These are phyloP conservation scores for Diadegma fenestrale DNA, from an alignment of 2,888 invertebrate species.

Conservation along the genomic window DNA sequence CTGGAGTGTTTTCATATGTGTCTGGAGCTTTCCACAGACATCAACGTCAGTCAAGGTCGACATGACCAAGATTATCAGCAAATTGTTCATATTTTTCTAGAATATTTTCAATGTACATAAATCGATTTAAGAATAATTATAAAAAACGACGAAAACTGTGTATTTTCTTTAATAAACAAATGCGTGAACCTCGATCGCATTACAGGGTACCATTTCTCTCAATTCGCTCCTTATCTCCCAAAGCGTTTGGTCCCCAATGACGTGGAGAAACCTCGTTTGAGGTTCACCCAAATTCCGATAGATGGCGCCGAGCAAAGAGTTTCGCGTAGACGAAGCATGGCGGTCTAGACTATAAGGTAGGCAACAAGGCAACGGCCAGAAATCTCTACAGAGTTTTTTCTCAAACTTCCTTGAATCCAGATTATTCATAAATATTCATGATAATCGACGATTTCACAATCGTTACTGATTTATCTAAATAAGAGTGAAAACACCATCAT, in stretches of 20 bases:
- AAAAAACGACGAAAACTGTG: constrained; percentile 23
- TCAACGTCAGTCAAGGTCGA: constrained; percentile 1
- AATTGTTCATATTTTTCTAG: constrained; percentile 23
- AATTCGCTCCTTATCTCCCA: background rate
- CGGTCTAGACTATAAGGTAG: background rate
- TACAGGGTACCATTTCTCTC: background rate
- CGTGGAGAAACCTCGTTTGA: background rate
- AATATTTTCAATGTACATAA: constrained; percentile 58
- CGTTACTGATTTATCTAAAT: background rate
- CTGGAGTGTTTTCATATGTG: background rate
- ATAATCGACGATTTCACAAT: background rate
- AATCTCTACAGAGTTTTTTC: background rate
- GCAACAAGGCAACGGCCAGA: background rate
- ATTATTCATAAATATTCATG: background rate
- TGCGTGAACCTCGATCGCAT: background rate
- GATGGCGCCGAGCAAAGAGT: background rate
- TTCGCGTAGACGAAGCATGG: background rate
- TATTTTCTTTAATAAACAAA: constrained; percentile 19
- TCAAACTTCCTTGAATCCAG: background rate
- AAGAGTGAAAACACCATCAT: background rate
- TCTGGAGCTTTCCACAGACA: constrained; percentile 14
- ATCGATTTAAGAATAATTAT: constrained; percentile 47
- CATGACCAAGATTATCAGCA: background rate
- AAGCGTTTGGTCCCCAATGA: background rate
- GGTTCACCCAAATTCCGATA: background rate